These are phyloP conservation scores for Mellilla xanthometata DNA, from an alignment of 2,888 invertebrate species.

Conservation along the genomic window DNA sequence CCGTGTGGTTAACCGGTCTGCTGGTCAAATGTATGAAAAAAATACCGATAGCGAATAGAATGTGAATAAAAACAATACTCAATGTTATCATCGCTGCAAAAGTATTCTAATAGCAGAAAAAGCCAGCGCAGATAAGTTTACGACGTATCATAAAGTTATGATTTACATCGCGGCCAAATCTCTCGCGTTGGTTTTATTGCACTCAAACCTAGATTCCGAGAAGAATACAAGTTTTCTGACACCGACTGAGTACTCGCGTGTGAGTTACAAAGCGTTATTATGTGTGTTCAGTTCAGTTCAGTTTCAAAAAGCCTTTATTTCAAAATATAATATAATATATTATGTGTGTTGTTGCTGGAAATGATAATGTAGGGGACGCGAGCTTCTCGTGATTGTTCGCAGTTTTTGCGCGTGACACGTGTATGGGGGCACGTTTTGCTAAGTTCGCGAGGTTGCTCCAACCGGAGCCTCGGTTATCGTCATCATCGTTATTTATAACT, in stretches of 20 bases:
- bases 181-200: slow-evolving; percentile 7
- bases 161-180: slow-evolving; percentile 6
- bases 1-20: no score
- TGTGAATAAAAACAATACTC: not conserved
- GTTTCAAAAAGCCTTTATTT: no score
- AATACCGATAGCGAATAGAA: no score
- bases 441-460: slow-evolving; percentile 8
- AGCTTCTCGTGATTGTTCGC: slow-evolving; percentile 11
- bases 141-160: slow-evolving; percentile 2
- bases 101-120: not conserved
- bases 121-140: not conserved
- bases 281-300: no score
- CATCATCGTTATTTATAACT: slow-evolving; percentile 24
- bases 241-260: slow-evolving; percentile 3
- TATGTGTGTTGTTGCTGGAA: slow-evolving; percentile 3
- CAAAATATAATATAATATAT: not conserved
- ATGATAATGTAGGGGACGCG: slow-evolving; percentile 21
- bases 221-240: slow-evolving; percentile 14
- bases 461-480: slow-evolving; percentile 12
- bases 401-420: slow-evolving; percentile 23
- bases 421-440: slow-evolving; percentile 17
- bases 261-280: slow-evolving; percentile 2
- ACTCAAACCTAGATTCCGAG: slow-evolving; percentile 8
- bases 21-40: no score
- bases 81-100: not conserved